phyloP scores from a whole-genome alignment of 2,113 vertebrate genomes.

The Tonatia bakeri region DNA sequence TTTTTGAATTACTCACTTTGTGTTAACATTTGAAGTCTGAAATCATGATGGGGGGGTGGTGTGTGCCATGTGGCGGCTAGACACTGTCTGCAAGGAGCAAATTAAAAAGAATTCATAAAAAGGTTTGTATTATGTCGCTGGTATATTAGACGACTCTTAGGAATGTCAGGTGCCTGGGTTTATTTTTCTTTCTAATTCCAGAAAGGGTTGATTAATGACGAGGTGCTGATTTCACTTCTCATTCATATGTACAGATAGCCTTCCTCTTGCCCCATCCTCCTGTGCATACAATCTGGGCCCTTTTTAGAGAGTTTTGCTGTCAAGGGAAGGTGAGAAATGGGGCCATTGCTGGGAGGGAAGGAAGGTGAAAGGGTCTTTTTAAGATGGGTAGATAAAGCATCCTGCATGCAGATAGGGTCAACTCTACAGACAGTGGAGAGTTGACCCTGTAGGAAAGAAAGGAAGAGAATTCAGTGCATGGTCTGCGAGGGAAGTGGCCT shows the following conservation, averaged over 20 bases:
- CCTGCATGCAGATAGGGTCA: not conserved
- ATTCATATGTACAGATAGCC: slow-evolving; percentile 34
- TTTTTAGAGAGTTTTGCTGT: not conserved
- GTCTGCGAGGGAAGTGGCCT: not conserved
- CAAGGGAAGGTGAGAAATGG: not conserved
- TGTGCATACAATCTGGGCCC: not conserved
- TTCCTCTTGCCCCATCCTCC: not conserved
- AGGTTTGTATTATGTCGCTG: slow-evolving; percentile 62
- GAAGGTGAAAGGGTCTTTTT: not conserved
- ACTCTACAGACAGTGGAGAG: not conserved
- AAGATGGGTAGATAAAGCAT: not conserved
- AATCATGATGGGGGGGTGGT: slow-evolving; percentile 42
- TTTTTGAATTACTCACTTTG: slow-evolving; percentile 66
- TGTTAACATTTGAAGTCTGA: slow-evolving; percentile 72
- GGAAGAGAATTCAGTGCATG: not conserved
- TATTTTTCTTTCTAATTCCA: slow-evolving; percentile 69
- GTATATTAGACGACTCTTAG: slow-evolving; percentile 47
- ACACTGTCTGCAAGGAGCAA: slow-evolving; percentile 66
- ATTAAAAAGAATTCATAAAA: slow-evolving; percentile 70
- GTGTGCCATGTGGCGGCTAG: slow-evolving; percentile 68
- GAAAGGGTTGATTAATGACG: slow-evolving; percentile 63
- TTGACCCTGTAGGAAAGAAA: not conserved
- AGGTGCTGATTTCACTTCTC: slow-evolving; percentile 64
- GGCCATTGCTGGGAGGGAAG: not conserved
- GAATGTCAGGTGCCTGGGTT: slow-evolving; percentile 59